Base-by-base conservation (phyloP, 2,113 vertebrate species). In the Myotis davidii region DNA sequence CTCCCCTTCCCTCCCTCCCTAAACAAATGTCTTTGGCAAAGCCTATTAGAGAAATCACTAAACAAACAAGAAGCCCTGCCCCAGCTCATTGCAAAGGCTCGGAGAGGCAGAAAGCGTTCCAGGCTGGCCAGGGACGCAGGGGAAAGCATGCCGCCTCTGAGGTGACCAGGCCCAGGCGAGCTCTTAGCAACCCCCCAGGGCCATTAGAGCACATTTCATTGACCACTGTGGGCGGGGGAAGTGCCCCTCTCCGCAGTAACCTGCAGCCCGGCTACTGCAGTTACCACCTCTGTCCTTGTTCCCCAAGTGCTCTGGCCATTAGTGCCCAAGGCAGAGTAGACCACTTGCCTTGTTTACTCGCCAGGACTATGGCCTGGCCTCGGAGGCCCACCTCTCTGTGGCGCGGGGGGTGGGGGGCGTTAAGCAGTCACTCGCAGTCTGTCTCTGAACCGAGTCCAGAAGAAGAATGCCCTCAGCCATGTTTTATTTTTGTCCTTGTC, bases 181-280 rank as follows among this genome's bases (percentile, higher is more conserved):
- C 70, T 54, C 97, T 50, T 72, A 77, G 96, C 96, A 91, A 96
- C 95, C 79, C 59, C 16, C 17, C 0, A 7, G 25, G 42, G 93
- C 91, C 82, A 1, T 67, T 3, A 70, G 52, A 13, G 67, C 27
- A 5, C n/a, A 3, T 13, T 10, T 0, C 73, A 5, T 27, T 90
- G 83, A 77, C 83, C 69, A 67, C 70, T 17, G 25, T 27, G 23
- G 29, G 48, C 0, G 0, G 3, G 56, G 14, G 70, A 5, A n/a
- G 34, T 1, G 39, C 69, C 18, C 0, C 9, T 11, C 20, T n/a
- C 50, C 6, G 0, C 13, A 0, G 21, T 10, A 0, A 34, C 2
- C 54, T 2, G 39, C 4, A 2, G 54, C 91, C 67, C 0, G 5
- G 20, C 56, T 0, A 12, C 48, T 3, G 70, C 84, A 29, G 90